These are phyloP conservation scores for Tetranychus truncatus DNA, from an alignment of 2,888 invertebrate species.

Conservation along the genomic window DNA sequence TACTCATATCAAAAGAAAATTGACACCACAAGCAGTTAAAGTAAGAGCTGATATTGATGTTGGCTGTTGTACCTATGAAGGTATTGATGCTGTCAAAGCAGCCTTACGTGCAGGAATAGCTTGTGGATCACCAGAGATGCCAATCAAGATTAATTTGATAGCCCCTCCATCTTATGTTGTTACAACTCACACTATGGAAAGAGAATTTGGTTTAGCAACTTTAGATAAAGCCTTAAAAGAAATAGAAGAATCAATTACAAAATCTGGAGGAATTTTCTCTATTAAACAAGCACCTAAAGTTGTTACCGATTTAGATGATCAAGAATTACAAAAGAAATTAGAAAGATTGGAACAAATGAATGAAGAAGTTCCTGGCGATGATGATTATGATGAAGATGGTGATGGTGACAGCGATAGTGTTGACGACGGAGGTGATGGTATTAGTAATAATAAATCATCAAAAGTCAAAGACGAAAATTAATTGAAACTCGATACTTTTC, in stretches of 20 bases:
- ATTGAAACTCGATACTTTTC: background rate
- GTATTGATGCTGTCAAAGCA: constrained; percentile 87
- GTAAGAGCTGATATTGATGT: constrained; percentile 78
- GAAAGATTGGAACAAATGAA: constrained; percentile 83
- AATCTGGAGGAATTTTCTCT: constrained; percentile 72
- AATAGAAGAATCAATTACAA: constrained; percentile 59
- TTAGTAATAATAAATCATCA: background rate
- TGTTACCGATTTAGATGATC: constrained; percentile 93
- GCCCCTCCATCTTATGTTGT: constrained; percentile 96
- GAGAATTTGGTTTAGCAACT: constrained; percentile 73
- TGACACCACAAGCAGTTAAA: constrained; percentile 93
- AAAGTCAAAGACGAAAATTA: background rate
- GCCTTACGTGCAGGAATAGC: constrained; percentile 75
- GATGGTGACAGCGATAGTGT: constrained; percentile 16
- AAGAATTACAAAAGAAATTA: constrained; percentile 78
- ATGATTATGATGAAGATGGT: constrained; percentile 30
- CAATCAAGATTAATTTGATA: constrained; percentile 94
- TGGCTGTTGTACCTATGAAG: constrained; percentile 88
- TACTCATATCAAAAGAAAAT: constrained; percentile 79
- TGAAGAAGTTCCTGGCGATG: constrained; percentile 65
- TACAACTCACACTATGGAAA: constrained; percentile 94
- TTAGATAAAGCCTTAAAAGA: constrained; percentile 71
- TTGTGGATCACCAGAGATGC: constrained; percentile 62
- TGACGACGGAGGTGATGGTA: constrained; percentile 1
- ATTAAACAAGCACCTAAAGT: constrained; percentile 95